These are phyloP conservation scores for Sepiola atlantica DNA, from an alignment of 2,888 invertebrate species.

Conservation along the genomic window DNA sequence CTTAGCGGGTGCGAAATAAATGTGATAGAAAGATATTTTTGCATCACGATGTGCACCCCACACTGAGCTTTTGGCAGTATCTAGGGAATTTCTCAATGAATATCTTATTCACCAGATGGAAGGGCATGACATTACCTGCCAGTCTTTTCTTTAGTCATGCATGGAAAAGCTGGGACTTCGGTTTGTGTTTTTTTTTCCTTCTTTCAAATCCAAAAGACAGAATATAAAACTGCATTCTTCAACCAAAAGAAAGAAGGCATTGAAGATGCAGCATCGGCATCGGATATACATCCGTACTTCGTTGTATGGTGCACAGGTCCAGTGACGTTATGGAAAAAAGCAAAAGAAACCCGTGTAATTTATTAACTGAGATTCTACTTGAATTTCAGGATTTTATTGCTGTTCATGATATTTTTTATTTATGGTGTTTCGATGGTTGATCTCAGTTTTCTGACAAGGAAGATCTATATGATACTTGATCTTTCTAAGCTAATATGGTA, in stretches of 20 bases:
- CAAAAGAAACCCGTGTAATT: not conserved
- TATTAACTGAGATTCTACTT: not conserved
- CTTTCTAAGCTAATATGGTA: too few relatives aligned
- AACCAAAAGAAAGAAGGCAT: not conserved
- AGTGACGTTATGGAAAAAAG: not conserved
- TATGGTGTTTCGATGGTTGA: too few relatives aligned
- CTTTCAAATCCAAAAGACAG: not conserved
- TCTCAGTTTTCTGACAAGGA: too few relatives aligned
- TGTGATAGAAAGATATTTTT: not conserved
- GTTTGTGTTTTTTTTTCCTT: not conserved
- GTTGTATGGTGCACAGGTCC: not conserved
- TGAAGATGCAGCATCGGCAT: not conserved
- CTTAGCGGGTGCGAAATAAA: not conserved
- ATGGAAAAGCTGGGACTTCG: not conserved
- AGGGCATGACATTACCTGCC: slow-evolving; percentile 32
- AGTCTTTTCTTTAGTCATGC: not conserved
- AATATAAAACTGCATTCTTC: not conserved
- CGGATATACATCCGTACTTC: not conserved
- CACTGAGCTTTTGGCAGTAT: not conserved
- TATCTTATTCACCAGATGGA: not conserved
- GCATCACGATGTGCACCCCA: not conserved
- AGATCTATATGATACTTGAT: too few relatives aligned
- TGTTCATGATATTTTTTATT: too few relatives aligned
- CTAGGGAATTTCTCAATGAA: not conserved
- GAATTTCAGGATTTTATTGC: too few relatives aligned